These are phyloP conservation scores for Rhingia rostrata DNA, from an alignment of 2,888 invertebrate species.

Conservation along the genomic window DNA sequence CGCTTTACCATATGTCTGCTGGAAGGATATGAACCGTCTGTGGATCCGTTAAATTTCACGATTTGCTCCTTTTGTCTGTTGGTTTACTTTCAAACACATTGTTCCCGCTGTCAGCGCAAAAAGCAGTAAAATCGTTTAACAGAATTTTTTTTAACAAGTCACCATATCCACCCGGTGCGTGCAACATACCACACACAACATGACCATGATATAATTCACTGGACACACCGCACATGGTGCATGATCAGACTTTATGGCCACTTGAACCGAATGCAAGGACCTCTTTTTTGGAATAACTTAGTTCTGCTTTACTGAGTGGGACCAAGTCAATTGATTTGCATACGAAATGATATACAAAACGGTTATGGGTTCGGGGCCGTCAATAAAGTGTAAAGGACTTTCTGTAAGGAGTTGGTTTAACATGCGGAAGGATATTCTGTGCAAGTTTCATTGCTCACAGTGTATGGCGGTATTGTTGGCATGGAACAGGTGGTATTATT, in stretches of 20 bases:
- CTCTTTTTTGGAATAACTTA: conserved; percentile 57
- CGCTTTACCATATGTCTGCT: conserved; percentile 62
- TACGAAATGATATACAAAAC: conserved; percentile 33
- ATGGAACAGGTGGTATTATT: conserved; percentile 45
- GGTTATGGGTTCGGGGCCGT: conserved; percentile 3
- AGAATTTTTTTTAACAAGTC: conserved; percentile 32
- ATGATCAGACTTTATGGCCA: conserved; percentile 14
- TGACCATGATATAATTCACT: not conserved
- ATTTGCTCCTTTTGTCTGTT: conserved; percentile 1
- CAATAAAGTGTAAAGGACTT: conserved; percentile 29
- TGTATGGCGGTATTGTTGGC: not conserved
- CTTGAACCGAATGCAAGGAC: conserved; percentile 30
- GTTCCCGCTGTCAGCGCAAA: conserved; percentile 47
- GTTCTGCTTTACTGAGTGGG: conserved; percentile 45
- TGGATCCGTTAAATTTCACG: conserved; percentile 20
- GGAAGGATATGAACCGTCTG: conserved; percentile 3
- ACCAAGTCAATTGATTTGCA: conserved; percentile 49
- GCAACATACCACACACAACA: conserved; percentile 38
- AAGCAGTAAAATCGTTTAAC: conserved; percentile 51
- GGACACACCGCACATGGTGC: conserved; percentile 22
- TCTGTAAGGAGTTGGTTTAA: not conserved
- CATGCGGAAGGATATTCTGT: not conserved
- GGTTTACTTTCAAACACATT: conserved; percentile 13
- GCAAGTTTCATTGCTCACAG: conserved; percentile 6
- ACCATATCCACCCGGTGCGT: conserved; percentile 17